Base-by-base conservation (phyloP, 2,113 vertebrate species). In the Oxygymnocypris stewartii region DNA sequence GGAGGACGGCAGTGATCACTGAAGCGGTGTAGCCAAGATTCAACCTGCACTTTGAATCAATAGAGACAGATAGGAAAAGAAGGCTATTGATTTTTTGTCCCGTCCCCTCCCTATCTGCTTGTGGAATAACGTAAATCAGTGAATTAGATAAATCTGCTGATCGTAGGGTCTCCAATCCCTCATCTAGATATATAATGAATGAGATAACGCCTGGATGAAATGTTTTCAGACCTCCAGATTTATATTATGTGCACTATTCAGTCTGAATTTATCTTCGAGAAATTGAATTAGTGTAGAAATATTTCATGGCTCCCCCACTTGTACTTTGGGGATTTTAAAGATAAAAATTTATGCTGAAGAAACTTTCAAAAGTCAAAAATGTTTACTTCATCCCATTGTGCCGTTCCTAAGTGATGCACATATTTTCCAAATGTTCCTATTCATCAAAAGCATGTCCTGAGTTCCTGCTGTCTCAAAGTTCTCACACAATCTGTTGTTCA, bases 41-140 rank as follows among this genome's bases (percentile, higher is more conserved):
- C 86, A 71, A 86, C 87, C 78, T 59, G 78, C 86, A 82, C 81
- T 42, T 80, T 85, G 79, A 90, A 91, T 91, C 88, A 85, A 90
- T 91, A 87, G 69, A 74, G 84, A 31, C 88, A 88, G 91, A 90
- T 89, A 88, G 87, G 84, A 91, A 88, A 85, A 88, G 89, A 89
- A 87, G 80, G 73, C 85, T 90, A 91, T 90, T 69, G 91, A 90
- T 90, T 90, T 77, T 85, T 88, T 86, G 82, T 69, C 61, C 42
- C 84, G 37, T 35, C 84, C 82, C 44, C 57, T 63, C n/a, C 59
- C 61, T 44, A 20, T 71, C 63, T 85, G 49, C 87, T 87, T 82
- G 81, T 85, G 84, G 88, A 84, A 86, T 78, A 87, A 77, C 54
- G 57, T 86, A 83, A 88, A 87, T 89, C 85, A 79, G 84, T 71